phyloP scores from a whole-genome alignment of 2,113 vertebrate species.

The Aspiorhynchus laticeps region DNA sequence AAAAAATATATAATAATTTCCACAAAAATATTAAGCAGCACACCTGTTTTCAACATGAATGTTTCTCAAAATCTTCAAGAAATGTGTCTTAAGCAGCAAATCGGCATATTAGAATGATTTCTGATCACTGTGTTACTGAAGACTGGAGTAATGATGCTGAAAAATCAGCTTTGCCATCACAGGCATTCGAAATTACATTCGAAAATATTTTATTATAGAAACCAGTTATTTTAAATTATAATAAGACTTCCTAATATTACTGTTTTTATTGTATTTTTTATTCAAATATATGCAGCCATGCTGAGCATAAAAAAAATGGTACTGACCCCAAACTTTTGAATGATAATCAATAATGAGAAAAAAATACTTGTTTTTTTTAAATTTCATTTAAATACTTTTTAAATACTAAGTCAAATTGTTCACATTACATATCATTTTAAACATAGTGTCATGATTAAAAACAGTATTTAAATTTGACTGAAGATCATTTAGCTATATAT shows the following conservation, averaged over 20 bases:
- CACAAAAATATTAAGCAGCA: neutral
- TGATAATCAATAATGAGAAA: too few species aligned
- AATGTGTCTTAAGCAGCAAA: neutral
- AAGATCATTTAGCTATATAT: neutral
- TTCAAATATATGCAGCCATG: neutral
- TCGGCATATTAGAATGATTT: too few species aligned
- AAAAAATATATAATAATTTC: neutral
- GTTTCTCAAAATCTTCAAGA: neutral
- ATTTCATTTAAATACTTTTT: too few species aligned
- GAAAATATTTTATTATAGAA: neutral
- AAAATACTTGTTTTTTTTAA: too few species aligned
- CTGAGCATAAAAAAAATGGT: neutral
- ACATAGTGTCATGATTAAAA: too few species aligned
- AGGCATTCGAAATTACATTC: neutral
- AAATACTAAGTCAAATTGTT: too few species aligned
- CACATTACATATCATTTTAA: too few species aligned
- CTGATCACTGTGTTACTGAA: neutral
- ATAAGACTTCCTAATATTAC: neutral
- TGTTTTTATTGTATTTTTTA: neutral
- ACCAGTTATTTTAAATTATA: neutral
- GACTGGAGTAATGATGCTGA: neutral
- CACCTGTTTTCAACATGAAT: too few species aligned
- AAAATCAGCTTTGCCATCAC: neutral
- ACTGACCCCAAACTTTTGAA: neutral
- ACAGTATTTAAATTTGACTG: neutral